phyloP scores from a whole-genome alignment of 2,113 vertebrate species.

The Plecotus auritus region DNA sequence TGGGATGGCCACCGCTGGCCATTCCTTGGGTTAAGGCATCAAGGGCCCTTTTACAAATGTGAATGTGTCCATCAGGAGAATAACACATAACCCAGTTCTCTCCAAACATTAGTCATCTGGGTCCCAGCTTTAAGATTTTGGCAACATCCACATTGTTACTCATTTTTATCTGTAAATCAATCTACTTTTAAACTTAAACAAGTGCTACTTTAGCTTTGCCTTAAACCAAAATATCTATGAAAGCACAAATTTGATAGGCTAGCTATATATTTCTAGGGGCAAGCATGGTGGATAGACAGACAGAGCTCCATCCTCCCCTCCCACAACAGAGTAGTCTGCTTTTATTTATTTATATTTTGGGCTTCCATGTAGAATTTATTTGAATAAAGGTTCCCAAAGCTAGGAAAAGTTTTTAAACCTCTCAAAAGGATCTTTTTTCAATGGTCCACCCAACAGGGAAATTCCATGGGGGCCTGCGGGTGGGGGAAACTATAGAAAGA shows the following conservation, averaged over 20 bases:
- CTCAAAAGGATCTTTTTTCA: not conserved
- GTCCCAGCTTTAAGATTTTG: not conserved
- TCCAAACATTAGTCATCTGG: not conserved
- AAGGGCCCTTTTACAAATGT: not conserved
- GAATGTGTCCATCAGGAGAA: not conserved
- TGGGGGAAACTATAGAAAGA: not conserved
- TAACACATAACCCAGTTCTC: not conserved
- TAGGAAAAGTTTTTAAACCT: not conserved
- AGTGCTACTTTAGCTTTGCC: not conserved
- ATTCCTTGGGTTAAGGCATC: not conserved
- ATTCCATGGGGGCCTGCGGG: not conserved
- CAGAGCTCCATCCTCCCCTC: not conserved
- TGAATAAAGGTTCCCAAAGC: not conserved
- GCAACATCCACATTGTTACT: not conserved
- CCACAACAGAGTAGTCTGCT: not conserved
- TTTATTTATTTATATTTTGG: not conserved
- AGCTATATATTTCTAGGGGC: not conserved
- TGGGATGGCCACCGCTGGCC: rapidly evolving
- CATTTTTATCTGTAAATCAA: not conserved
- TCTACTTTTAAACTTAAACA: not conserved
- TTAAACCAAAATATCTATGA: not conserved
- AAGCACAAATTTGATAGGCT: not conserved
- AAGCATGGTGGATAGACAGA: not conserved
- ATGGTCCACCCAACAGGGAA: not conserved
- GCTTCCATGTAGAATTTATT: not conserved